Percentiles rank a stretch among this genome's conserved stretches.
These are phyloP conservation scores for Trogon melanurus DNA, from an alignment of 2,113 vertebrate genomes.

Conservation along the genomic window DNA sequence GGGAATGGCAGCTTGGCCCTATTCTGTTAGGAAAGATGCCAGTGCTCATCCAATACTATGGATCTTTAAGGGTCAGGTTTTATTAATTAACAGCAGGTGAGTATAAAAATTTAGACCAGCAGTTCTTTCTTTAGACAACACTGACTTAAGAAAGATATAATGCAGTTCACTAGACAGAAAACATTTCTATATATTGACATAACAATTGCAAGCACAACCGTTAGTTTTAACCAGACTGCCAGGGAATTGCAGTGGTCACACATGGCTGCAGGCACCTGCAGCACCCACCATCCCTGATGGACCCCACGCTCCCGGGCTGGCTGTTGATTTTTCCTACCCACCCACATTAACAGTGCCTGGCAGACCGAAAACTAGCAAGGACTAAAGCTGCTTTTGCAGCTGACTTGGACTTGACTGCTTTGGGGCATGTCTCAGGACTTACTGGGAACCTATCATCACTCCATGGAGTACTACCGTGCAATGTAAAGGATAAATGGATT, in stretches of 20 bases:
- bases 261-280: background rate
- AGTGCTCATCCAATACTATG: background rate
- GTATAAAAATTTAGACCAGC: background rate
- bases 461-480: background rate
- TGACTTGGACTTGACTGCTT: background rate
- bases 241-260: background rate
- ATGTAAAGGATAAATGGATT: background rate
- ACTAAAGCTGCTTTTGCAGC: background rate
- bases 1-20: background rate
- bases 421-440: background rate
- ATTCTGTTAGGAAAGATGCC: background rate
- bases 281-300: background rate
- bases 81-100: background rate
- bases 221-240: background rate
- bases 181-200: background rate
- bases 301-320: background rate
- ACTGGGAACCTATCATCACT: background rate
- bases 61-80: background rate
- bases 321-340: fast-evolving
- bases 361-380: background rate
- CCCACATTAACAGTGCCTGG: background rate
- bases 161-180: background rate
- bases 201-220: background rate
- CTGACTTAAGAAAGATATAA: background rate
- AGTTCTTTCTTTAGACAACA: background rate